phyloP scores from a whole-genome alignment of 2,113 vertebrate species.

The Ailuropoda melanoleuca region DNA sequence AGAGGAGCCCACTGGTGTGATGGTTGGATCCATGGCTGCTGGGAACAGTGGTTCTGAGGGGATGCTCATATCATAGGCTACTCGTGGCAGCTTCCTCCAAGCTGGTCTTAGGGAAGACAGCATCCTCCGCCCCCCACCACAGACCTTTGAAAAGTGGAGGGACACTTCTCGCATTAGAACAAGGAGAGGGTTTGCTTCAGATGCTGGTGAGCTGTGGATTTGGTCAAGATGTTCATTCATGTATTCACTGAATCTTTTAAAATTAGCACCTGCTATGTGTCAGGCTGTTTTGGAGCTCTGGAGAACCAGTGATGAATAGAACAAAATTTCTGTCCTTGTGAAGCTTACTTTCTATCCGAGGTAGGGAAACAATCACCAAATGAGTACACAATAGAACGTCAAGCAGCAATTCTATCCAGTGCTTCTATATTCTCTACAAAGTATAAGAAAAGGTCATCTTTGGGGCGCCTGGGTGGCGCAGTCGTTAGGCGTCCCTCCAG shows the following conservation, averaged over 20 bases:
- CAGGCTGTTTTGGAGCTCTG: neutral
- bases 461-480: too few relatives aligned
- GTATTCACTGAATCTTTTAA: neutral
- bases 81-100: too few relatives aligned
- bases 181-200: neutral
- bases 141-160: neutral
- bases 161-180: neutral
- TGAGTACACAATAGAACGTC: neutral
- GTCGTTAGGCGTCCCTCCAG: too few relatives aligned
- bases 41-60: neutral
- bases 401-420: neutral
- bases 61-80: neutral
- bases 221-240: neutral
- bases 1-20: neutral
- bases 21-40: neutral
- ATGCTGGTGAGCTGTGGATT: neutral
- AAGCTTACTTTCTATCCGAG: neutral
- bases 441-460: neutral
- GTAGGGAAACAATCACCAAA: neutral
- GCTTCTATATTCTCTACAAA: neutral
- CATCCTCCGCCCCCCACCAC: accelerated
- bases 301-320: neutral
- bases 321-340: too few relatives aligned
- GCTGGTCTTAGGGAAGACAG: neutral
- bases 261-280: neutral